These are phyloP conservation scores for Buceros bicornis DNA, from an alignment of 2,797 vertebrate genomes.

Conservation along the genomic window DNA sequence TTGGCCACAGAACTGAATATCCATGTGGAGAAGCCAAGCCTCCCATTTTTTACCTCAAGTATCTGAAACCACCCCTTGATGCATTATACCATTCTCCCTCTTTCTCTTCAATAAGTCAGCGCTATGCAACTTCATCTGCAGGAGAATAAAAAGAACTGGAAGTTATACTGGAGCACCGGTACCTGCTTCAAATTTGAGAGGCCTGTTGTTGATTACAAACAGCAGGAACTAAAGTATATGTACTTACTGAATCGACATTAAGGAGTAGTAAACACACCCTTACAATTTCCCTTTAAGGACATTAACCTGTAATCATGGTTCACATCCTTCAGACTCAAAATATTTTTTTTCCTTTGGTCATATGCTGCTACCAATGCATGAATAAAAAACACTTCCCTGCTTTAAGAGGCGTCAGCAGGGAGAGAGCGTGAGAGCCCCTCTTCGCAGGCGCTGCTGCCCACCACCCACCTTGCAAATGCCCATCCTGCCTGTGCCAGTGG, in stretches of 20 bases:
- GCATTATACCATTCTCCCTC: background rate
- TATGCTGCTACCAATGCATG: background rate
- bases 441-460: accelerated
- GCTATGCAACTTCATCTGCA: background rate
- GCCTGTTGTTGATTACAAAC: background rate
- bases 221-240: background rate
- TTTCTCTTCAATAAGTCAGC: background rate
- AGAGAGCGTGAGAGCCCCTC: background rate
- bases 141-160: background rate
- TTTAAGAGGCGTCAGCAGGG: background rate
- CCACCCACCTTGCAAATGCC: background rate
- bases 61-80: background rate
- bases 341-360: background rate
- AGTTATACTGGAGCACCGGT: background rate
- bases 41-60: background rate
- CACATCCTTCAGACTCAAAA: background rate
- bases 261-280: background rate
- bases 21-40: background rate
- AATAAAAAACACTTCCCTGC: background rate
- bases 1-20: background rate
- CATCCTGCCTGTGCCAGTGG: accelerated
- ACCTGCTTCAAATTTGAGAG: background rate
- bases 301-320: background rate
- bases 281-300: background rate
- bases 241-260: background rate